Base-by-base conservation (phyloP, 1,140 invertebrate species). In the Anoplolepis gracilipes region DNA sequence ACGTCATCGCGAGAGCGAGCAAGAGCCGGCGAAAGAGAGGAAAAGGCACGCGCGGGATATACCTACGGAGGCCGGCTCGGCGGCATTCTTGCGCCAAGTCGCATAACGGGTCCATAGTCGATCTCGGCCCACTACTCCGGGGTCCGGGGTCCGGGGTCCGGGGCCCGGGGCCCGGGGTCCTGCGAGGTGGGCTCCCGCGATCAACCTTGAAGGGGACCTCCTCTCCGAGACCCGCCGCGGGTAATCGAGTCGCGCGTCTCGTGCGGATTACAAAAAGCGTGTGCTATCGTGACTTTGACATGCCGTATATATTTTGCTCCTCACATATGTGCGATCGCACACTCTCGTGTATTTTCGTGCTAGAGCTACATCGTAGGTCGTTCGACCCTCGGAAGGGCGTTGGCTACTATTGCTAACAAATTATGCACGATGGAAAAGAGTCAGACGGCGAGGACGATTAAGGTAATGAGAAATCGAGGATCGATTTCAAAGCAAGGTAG, bases 1-100 rank as follows among this genome's bases (percentile, higher is more conserved):
- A 46, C 8, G 28, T 59, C 53, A 53, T 55, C n/a, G 36, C 30
- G 49, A 22, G 65, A 59, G 36, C 36, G 1, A 85, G 42, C 19
- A 67, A 53, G 65, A 36, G 67, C 1, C 76, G 5, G 64, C 59
- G 33, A 85, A 67, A 64, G 84, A 62, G 57, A 59, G 49, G 57
- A 72, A 49, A 13, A 33, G 53, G 53, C 85, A 73, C 49, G 75
- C 86, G 87, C 62, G 67, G 55, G 59, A 33, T 77, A n/a, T n/a
- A n/a, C n/a, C 69, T 73, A 70, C 77, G 55, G 65, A 76, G 76
- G 88, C 88, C 84, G 87, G 88, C 88, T 89, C 72, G 88, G 88
- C 88, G 88, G 88, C 88, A 89, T 89, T 89, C 88, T 89, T 89
- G 88, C 76, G 88, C 87, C 88, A 88, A 86, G 84, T 85, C 75